phyloP scores from a whole-genome alignment of 1,140 invertebrate species.

The Diabrotica virgifera region DNA sequence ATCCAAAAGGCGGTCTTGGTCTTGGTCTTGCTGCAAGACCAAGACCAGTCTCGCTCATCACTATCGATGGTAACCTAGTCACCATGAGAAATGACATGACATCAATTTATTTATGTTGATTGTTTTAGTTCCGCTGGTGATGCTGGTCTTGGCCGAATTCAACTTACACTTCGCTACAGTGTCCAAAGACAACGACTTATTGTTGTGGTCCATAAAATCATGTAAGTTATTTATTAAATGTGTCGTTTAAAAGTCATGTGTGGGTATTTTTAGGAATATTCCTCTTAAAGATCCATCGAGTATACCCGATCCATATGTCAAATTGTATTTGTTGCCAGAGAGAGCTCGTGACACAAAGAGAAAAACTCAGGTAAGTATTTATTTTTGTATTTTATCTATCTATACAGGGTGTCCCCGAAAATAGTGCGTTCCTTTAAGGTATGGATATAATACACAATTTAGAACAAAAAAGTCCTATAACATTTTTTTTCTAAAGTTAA shows the following conservation, averaged over 20 bases:
- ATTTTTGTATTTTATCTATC: too few relatives aligned
- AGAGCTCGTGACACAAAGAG: conserved; percentile 82
- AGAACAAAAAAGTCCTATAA: too few relatives aligned
- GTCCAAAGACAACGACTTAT: conserved; percentile 74
- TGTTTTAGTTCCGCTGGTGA: conserved; percentile 58
- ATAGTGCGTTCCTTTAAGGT: too few relatives aligned
- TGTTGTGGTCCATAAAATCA: conserved; percentile 83
- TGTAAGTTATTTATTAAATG: conserved; percentile 59
- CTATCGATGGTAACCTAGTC: too few relatives aligned
- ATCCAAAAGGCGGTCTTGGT: too few relatives aligned
- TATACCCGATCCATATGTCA: conserved; percentile 93
- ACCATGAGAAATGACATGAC: too few relatives aligned
- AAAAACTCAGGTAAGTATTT: conserved; percentile 70
- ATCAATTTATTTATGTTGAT: background rate
- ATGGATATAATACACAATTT: too few relatives aligned
- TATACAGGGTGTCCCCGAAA: too few relatives aligned
- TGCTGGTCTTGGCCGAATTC: conserved; percentile 72
- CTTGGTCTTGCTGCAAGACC: too few relatives aligned
- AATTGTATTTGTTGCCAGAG: conserved; percentile 87
- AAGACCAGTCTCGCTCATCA: too few relatives aligned
- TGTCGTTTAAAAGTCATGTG: background rate
- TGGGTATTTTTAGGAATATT: conserved; percentile 63
- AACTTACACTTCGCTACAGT: conserved; percentile 84
- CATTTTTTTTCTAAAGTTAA: too few relatives aligned
- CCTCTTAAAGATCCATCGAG: conserved; percentile 82